Evolutionary conservation across 2,797 vertebrate species (phyloP).

Genomic region (Pseudopleuronectes americanus): DNA sequence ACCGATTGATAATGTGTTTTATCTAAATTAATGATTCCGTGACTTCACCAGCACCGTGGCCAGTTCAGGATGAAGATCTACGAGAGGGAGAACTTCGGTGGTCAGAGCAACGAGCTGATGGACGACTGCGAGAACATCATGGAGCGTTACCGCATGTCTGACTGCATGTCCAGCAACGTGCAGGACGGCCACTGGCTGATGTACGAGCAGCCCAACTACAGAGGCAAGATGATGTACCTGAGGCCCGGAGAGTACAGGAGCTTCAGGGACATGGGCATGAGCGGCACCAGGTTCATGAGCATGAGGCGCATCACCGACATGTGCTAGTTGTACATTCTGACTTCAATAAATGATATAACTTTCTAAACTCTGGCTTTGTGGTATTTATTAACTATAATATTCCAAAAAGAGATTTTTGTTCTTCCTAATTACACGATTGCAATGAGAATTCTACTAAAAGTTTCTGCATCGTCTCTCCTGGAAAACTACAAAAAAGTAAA

Average conservation of each 20-base stretch:
- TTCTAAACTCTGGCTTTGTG: constrained; percentile 39
- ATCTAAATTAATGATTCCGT: too few relatives aligned
- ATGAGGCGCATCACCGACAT: constrained; percentile 76
- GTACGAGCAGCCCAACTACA: constrained; percentile 72
- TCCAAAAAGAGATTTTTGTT: too few relatives aligned
- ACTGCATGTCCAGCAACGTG: constrained; percentile 74
- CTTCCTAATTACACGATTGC: too few relatives aligned
- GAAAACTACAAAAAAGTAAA: too few relatives aligned
- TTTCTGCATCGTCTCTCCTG: too few relatives aligned
- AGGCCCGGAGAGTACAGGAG: constrained; percentile 79
- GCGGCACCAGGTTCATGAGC: constrained; percentile 70
- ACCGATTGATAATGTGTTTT: too few relatives aligned
- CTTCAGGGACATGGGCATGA: constrained; percentile 75
- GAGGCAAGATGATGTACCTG: constrained; percentile 77
- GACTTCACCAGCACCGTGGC: constrained; percentile 58
- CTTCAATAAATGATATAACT: constrained; percentile 57
- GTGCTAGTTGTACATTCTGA: constrained; percentile 57
- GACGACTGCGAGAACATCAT: constrained; percentile 77
- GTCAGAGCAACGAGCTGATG: constrained; percentile 66
- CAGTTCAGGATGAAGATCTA: constrained; percentile 76
- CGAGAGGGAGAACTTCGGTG: constrained; percentile 73
- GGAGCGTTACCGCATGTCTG: constrained; percentile 71
- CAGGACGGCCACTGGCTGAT: constrained; percentile 79
- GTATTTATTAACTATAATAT: not conserved
- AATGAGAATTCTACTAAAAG: too few relatives aligned